Conservation (phyloP, 1,140 invertebrate genomes). For the Zelostemma sp. region DNA sequence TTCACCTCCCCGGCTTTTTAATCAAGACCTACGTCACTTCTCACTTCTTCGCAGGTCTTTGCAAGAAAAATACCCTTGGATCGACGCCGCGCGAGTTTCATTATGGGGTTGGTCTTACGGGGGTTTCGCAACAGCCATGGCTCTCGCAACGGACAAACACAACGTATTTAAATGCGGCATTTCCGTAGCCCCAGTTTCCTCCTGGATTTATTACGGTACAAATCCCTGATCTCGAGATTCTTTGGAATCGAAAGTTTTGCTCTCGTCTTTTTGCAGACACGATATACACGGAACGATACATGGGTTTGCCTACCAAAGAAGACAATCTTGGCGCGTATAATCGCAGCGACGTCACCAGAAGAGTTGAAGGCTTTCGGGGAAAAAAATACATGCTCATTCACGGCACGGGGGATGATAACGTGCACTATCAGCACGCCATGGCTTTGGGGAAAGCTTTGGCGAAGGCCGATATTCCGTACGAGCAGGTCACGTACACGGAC, state of each 20-base stretch:
- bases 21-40: neutral
- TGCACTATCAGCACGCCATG: constrained; percentile 80
- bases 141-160: constrained; percentile 69
- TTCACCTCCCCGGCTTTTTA: neutral
- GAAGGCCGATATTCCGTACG: constrained; percentile 73
- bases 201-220: constrained; percentile 86
- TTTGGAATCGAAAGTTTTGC: no score
- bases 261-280: constrained; percentile 72
- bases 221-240: no score
- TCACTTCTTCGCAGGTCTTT: constrained; percentile 68
- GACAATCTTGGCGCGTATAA: constrained; percentile 75
- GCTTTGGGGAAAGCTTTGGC: constrained; percentile 74
- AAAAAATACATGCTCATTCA: constrained; percentile 77
- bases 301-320: constrained; percentile 73
- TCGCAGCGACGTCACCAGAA: constrained; percentile 68
- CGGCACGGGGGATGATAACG: constrained; percentile 77
- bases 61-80: constrained; percentile 74
- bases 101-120: constrained; percentile 84
- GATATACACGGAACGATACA: constrained; percentile 78
- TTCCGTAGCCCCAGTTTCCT: constrained; percentile 81
- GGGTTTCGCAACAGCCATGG: constrained; percentile 69
- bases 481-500: constrained; percentile 76
- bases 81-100: no score
- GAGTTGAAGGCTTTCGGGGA: constrained; percentile 69
- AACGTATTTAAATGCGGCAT: constrained; percentile 75